Percentiles rank a stretch among this genome's conserved stretches.
These are phyloP conservation scores for Morone chrysops DNA, from an alignment of 2,113 vertebrate species.

Conservation along the genomic window DNA sequence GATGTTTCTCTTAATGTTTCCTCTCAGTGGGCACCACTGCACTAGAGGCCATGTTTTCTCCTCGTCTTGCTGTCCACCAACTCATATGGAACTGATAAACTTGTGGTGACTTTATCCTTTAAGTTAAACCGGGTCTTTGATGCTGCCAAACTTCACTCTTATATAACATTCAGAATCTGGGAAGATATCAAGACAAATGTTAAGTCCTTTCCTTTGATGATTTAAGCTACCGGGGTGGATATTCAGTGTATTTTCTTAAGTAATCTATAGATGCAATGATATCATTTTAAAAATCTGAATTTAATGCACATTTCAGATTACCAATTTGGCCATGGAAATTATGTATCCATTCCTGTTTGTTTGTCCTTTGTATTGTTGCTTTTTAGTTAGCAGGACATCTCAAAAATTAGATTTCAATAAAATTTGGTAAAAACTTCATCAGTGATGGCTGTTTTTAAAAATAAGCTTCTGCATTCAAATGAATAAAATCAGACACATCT, in stretches of 20 bases:
- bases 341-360: background rate
- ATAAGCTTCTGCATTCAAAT: background rate
- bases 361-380: background rate
- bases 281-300: background rate
- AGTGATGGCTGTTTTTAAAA: no score
- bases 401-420: background rate
- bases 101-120: conserved; percentile 31
- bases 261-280: background rate
- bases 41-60: conserved; percentile 50
- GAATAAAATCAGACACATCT: background rate
- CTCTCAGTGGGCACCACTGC: conserved; percentile 62
- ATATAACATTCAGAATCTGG: conserved; percentile 9
- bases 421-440: background rate
- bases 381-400: background rate
- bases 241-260: background rate
- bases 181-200: conserved; percentile 10
- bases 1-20: conserved; percentile 68
- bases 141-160: conserved; percentile 25
- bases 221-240: background rate
- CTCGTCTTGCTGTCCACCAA: conserved; percentile 23
- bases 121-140: conserved; percentile 28
- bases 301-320: background rate
- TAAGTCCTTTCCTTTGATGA: background rate
- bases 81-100: conserved; percentile 71
- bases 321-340: background rate